Evolutionary conservation across 2,113 vertebrate genomes (phyloP).

Genomic region (Sclerurus mexicanus): DNA sequence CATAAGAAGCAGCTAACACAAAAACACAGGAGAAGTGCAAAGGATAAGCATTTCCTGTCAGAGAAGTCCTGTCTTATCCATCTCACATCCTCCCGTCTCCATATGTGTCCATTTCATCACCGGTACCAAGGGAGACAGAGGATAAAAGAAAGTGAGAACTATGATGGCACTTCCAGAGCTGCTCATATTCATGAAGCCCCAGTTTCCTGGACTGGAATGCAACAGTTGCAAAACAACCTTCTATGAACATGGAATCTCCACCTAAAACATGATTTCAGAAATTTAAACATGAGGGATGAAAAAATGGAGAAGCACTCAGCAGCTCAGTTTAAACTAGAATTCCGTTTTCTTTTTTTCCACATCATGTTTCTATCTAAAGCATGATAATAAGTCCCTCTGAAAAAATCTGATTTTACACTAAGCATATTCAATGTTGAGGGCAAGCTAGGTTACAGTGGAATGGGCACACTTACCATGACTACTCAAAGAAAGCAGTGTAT

Average conservation of each 20-base stretch:
- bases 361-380: neutral
- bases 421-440: neutral
- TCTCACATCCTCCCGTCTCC: neutral
- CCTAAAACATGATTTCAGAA: neutral
- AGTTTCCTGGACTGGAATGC: rapidly evolving
- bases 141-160: neutral
- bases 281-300: neutral
- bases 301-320: neutral
- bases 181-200: neutral
- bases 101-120: neutral
- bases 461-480: rapidly evolving
- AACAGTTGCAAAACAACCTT: neutral
- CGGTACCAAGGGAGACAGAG: rapidly evolving
- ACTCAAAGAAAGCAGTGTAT: neutral
- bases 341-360: neutral
- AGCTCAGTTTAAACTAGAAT: neutral
- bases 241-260: neutral
- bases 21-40: neutral
- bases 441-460: neutral
- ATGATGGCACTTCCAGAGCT: neutral
- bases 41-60: neutral
- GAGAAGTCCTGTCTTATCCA: neutral
- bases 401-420: neutral
- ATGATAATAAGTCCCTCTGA: neutral
- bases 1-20: neutral